Conservation (phyloP, 2,113 vertebrate genomes). For the Sander lucioperca region DNA sequence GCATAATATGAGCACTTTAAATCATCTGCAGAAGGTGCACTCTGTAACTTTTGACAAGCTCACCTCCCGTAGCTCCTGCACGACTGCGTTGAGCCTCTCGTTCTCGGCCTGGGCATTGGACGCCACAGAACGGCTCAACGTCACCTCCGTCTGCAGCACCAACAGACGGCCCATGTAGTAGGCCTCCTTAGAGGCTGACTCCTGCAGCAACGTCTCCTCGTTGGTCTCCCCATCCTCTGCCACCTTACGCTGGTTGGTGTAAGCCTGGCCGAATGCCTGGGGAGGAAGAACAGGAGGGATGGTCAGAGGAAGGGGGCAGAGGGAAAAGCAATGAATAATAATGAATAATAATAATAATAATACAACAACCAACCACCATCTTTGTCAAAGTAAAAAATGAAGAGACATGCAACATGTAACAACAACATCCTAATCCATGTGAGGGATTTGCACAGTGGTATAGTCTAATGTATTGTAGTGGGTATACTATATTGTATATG, state of each 20-base stretch:
- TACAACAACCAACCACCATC: neutral
- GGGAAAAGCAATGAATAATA: neutral
- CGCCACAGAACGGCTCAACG: slow-evolving; percentile 88
- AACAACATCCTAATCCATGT: slow-evolving; percentile 34
- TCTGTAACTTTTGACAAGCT: slow-evolving; percentile 20
- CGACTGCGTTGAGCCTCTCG: slow-evolving; percentile 88
- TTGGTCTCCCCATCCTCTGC: slow-evolving; percentile 96
- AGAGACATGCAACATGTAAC: slow-evolving; percentile 34
- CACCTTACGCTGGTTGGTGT: slow-evolving; percentile 96
- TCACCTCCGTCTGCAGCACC: slow-evolving; percentile 94
- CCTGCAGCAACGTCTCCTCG: slow-evolving; percentile 95
- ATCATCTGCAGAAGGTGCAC: neutral
- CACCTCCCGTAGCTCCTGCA: slow-evolving; percentile 95
- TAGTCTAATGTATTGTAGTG: too few relatives aligned
- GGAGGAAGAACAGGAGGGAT: neutral
- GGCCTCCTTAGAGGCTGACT: slow-evolving; percentile 96
- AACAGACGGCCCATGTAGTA: slow-evolving; percentile 92
- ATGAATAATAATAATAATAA: neutral
- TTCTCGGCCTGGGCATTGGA: slow-evolving; percentile 92
- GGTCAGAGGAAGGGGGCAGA: neutral
- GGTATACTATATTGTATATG: too few relatives aligned
- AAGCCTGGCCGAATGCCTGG: slow-evolving; percentile 98
- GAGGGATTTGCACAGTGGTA: slow-evolving; percentile 18
- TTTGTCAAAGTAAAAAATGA: slow-evolving; percentile 31
- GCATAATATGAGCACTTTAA: too few relatives aligned